Conservation (phyloP, 2,888 invertebrate genomes). For the Dynastes tityus region DNA sequence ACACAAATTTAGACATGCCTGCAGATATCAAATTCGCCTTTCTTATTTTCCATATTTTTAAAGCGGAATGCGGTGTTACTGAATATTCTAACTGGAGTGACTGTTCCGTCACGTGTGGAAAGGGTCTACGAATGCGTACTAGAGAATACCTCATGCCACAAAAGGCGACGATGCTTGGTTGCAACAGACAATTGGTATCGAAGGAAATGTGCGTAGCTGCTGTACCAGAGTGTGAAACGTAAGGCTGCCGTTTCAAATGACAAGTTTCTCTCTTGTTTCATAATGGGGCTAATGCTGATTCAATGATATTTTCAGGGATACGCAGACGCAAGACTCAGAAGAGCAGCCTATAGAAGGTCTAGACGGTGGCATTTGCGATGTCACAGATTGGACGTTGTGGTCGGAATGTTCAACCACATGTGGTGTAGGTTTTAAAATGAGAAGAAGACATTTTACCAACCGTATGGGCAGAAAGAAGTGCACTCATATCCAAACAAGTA, state of each 20-base stretch:
- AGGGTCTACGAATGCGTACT: conserved; percentile 86
- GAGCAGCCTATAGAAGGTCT: conserved; percentile 60
- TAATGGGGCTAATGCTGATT: neutral
- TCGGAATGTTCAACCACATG: conserved; percentile 91
- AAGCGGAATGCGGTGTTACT: conserved; percentile 87
- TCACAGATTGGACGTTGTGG: conserved; percentile 85
- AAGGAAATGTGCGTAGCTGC: conserved; percentile 93
- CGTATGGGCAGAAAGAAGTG: conserved; percentile 87
- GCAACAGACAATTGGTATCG: conserved; percentile 83
- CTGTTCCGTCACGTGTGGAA: conserved; percentile 91
- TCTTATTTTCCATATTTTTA: conserved; percentile 53
- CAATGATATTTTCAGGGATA: conserved; percentile 3
- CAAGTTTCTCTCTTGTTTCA: neutral
- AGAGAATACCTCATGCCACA: conserved; percentile 81
- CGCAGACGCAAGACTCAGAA: conserved; percentile 52
- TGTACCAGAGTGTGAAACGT: conserved; percentile 81
- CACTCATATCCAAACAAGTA: conserved; percentile 79
- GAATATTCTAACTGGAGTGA: conserved; percentile 85
- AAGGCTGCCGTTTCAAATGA: conserved; percentile 64
- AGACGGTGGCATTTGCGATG: conserved; percentile 76
- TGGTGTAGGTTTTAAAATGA: conserved; percentile 83
- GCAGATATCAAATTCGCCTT: neutral
- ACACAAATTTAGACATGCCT: no score
- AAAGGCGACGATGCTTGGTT: conserved; percentile 81
- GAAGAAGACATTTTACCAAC: conserved; percentile 83